Evolutionary conservation across 2,888 invertebrate genomes (phyloP), one percentile per base, ranked within the genome.

Genomic region (Andrena fulva): DNA sequence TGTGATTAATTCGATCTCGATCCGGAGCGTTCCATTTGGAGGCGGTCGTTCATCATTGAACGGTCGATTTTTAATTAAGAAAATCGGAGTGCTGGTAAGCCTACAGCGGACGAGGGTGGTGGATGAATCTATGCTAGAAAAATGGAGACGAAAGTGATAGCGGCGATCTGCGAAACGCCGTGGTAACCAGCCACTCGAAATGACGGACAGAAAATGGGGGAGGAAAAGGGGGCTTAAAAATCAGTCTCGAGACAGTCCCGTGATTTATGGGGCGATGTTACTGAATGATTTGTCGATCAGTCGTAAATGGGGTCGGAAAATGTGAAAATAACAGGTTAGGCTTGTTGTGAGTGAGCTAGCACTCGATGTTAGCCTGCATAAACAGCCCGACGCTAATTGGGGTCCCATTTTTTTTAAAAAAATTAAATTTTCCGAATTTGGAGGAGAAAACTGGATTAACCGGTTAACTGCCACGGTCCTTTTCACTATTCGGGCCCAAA

Each of bases 121-220:
- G 42, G 42, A 5, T 16, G 12, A 42, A 42, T 42, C 1, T 42
- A 42, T 42, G 42, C 42, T 42, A 16, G 42, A 42, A 72, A 77
- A 74, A 77, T 74, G 50, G 50, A 62, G 52, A 67, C 20, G 66
- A 77, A 74, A 74, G 77, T 66, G 77, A 77, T 74, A 77, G 74
- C 50, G 48, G 48, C 50, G 31, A 72, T 52, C 52, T 31, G 24
- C 10, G 71, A 24, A 33, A 33, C 63, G 20, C 4, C 33, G 66
- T 67, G 59, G 59, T 50, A 67, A 67, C 66, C 16, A 52, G 59
- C 66, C 66, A 66, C 50, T 77, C 59, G 59, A 77, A 74, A 50
- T 66, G 66, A 77, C 56, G 16, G 4, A 12, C 10, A 29, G 27
- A 27, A 16, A 31, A 5, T 4, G 59, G 59, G 29, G 33, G 52